Percentiles rank a stretch among this genome's conserved stretches.
phyloP scores from a whole-genome alignment of 1,140 invertebrate species.

The Aphis gossypii region DNA sequence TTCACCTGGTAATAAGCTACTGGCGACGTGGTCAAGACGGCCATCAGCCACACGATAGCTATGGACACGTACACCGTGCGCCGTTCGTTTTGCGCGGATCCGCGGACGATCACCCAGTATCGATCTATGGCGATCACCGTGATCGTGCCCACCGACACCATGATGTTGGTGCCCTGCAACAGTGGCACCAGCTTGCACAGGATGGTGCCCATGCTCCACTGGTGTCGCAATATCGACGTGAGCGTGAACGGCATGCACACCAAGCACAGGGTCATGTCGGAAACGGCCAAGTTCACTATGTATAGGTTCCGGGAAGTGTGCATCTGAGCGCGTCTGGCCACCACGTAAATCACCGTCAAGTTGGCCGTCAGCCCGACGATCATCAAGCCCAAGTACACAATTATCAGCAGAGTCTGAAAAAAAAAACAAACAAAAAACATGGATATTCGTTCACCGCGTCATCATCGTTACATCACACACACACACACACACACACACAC shows the following conservation, averaged over 20 bases:
- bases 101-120: constrained; percentile 66
- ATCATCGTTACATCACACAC: background rate
- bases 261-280: constrained; percentile 69
- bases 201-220: constrained; percentile 65
- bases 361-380: constrained; percentile 65
- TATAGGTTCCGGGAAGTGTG: constrained; percentile 70
- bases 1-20: constrained; percentile 59
- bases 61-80: constrained; percentile 63
- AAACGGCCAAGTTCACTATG: constrained; percentile 70
- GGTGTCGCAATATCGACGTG: constrained; percentile 63
- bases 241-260: constrained; percentile 71
- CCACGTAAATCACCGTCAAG: constrained; percentile 64
- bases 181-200: constrained; percentile 69
- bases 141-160: constrained; percentile 71
- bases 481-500: no score
- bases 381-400: constrained; percentile 64
- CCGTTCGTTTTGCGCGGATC: constrained; percentile 61
- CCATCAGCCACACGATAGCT: constrained; percentile 68
- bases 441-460: no score
- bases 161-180: constrained; percentile 70
- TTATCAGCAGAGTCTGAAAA: constrained; percentile 61
- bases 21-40: constrained; percentile 66
- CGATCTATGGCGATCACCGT: constrained; percentile 71
- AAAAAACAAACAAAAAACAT: background rate
- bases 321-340: constrained; percentile 62